phyloP scores from a whole-genome alignment of 2,797 vertebrate genomes.

The Selene dorsalis region DNA sequence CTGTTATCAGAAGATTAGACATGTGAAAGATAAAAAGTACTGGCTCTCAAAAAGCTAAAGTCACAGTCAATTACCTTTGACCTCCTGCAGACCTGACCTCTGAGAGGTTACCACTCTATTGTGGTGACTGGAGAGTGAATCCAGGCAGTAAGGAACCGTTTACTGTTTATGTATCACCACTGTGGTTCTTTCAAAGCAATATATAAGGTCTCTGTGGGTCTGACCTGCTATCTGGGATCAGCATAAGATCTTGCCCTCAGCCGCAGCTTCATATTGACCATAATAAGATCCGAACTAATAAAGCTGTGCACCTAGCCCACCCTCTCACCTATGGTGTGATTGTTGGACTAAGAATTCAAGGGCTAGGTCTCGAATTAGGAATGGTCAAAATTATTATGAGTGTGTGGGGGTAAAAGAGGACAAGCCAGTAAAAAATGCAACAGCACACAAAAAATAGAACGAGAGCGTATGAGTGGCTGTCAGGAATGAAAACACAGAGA shows the following conservation, averaged over 20 bases:
- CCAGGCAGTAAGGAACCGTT: not conserved
- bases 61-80: not conserved
- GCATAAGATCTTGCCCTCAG: conserved; percentile 23
- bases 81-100: not conserved
- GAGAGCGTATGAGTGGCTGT: not conserved
- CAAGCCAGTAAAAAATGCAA: not conserved
- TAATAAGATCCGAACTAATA: conserved; percentile 50
- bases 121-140: not conserved
- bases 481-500: conserved; percentile 31
- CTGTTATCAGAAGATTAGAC: not conserved
- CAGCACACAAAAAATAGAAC: conserved; percentile 13
- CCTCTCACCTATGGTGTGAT: conserved; percentile 80
- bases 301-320: conserved; percentile 79
- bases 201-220: not conserved
- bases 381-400: not conserved
- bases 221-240: not conserved
- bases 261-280: conserved; percentile 67
- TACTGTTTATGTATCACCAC: not conserved
- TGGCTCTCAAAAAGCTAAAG: not conserved
- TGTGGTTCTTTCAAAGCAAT: not conserved
- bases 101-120: not conserved
- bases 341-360: conserved; percentile 59
- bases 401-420: not conserved
- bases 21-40: too few relatives aligned
- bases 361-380: not conserved